Evolutionary conservation across 2,113 vertebrate genomes (phyloP).

Genomic region (Eonycteris spelaea): DNA sequence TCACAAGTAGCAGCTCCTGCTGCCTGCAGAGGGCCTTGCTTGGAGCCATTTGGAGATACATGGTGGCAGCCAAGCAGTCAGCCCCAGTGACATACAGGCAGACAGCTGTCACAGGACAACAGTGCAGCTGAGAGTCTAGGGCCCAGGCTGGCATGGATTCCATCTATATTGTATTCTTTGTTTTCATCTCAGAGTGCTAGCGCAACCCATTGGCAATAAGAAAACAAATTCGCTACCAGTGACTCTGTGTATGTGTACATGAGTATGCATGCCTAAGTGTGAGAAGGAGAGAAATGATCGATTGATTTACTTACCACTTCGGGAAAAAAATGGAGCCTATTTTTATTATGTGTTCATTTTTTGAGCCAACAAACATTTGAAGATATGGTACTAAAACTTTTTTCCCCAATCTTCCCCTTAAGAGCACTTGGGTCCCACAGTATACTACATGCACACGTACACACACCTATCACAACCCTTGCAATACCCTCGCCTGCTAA

Average conservation of each 20-base stretch:
- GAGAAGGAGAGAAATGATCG: background rate
- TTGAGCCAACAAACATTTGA: background rate
- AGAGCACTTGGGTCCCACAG: background rate
- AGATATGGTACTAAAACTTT: background rate
- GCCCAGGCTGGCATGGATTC: background rate
- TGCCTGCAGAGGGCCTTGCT: background rate
- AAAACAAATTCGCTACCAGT: background rate
- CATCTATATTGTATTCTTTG: background rate
- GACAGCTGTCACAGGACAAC: background rate
- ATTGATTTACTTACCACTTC: background rate
- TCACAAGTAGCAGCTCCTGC: background rate
- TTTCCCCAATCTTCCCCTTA: background rate
- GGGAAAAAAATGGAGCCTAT: background rate
- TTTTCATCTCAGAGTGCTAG: background rate
- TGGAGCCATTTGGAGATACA: background rate
- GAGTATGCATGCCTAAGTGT: too few relatives aligned
- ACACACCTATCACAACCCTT: background rate
- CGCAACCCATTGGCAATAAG: background rate
- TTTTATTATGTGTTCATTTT: slow-evolving; percentile 31
- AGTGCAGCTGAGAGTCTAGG: background rate
- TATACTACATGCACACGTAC: background rate
- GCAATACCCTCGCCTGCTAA: background rate
- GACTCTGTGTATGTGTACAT: background rate
- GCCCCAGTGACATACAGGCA: background rate
- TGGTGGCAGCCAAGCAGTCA: background rate